phyloP scores from a whole-genome alignment of 2,888 invertebrate genomes.

The Archips crataeganus region DNA sequence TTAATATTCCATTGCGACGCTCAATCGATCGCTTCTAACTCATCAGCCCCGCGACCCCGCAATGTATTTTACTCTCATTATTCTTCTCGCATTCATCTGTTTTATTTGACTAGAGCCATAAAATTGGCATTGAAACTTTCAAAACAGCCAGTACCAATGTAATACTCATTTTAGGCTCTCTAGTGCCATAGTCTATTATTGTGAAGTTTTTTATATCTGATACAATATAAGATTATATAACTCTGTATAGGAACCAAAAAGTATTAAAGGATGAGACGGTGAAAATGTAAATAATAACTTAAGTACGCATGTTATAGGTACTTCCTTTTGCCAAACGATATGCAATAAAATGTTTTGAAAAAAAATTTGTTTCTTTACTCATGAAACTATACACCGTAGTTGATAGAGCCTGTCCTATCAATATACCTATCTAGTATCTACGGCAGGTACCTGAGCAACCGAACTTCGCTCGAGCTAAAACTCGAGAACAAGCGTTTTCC shows the following conservation, averaged over 20 bases:
- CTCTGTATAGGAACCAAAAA: constrained; percentile 77
- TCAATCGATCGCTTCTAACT: neutral
- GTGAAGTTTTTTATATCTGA: constrained; percentile 26
- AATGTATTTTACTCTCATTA: neutral
- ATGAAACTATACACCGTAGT: neutral
- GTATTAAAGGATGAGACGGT: constrained; percentile 70
- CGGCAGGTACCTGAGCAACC: too few relatives aligned
- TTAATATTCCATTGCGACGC: neutral
- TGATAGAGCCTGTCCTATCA: too few relatives aligned
- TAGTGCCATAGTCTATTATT: constrained; percentile 23
- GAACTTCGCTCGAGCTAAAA: too few relatives aligned
- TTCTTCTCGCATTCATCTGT: neutral
- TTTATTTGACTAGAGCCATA: neutral
- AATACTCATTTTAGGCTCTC: constrained; percentile 18
- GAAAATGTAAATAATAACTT: constrained; percentile 60
- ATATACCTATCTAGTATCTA: too few relatives aligned
- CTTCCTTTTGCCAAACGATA: constrained; percentile 83
- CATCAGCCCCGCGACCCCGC: neutral
- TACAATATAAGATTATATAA: constrained; percentile 47
- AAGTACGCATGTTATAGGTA: constrained; percentile 63
- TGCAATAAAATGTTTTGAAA: constrained; percentile 75
- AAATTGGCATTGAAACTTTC: neutral
- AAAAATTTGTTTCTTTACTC: constrained; percentile 40
- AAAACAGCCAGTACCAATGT: neutral
- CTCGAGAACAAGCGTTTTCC: too few relatives aligned